phyloP scores from a whole-genome alignment of 2,113 vertebrate genomes.

The Merops nubicus region DNA sequence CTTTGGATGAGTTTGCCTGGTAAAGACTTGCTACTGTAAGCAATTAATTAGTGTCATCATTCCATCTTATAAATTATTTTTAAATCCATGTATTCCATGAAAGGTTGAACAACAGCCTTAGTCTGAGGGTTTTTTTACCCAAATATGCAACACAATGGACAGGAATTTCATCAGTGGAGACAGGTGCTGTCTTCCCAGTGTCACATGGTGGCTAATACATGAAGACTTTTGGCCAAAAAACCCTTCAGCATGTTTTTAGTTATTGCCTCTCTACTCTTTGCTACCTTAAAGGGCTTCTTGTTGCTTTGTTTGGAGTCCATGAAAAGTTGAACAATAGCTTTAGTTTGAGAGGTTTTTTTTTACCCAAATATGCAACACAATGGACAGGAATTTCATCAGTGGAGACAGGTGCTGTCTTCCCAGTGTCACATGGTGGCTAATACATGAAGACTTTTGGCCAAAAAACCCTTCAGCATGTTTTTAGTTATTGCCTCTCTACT shows the following conservation, averaged over 20 bases:
- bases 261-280: neutral
- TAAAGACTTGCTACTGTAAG: neutral
- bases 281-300: neutral
- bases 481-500: neutral
- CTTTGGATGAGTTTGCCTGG: neutral
- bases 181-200: no score
- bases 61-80: neutral
- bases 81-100: neutral
- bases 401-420: neutral
- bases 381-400: neutral
- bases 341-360: no score
- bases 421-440: no score
- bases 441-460: neutral
- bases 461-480: rapidly evolving
- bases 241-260: rapidly evolving
- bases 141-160: no score
- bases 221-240: neutral
- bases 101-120: neutral
- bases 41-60: neutral
- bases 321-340: no score
- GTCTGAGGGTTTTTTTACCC: no score
- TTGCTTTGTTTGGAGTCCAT: neutral
- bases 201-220: rapidly evolving
- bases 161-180: neutral
- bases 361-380: neutral